Base-by-base conservation (phyloP, 2,888 invertebrate species). In the Aphodius sticticus region DNA sequence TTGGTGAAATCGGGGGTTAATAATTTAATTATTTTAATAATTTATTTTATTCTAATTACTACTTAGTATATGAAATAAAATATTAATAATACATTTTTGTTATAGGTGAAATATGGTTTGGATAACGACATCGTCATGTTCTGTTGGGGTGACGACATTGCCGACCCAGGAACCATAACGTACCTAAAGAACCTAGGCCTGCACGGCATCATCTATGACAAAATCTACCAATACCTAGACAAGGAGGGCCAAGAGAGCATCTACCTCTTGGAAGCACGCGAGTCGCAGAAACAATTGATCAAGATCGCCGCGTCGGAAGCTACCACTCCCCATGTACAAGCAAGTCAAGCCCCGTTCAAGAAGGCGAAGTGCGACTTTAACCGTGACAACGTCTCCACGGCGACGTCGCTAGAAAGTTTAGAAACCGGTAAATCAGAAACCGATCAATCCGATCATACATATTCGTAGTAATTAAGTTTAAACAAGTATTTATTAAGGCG, bases 131-230 rank as follows among this genome's bases (percentile, higher is more conserved):
- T 99, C 78, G 94, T 98, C 6, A 93, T 98, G 82, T 99, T 99
- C 89, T 97, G 97, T 86, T 99, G 99, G 99, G 99, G 99, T 36
- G 98, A 98, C 85, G 97, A 98, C 86, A 97, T 97, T 87, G 97
- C 98, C 85, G 95, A 96, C 88, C 94, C 94, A 83, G 93, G 94
- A 70, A 96, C 95, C 0, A 96, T 98, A 78, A 93, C 94, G 86
- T 93, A 94, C 86, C 92, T 99, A 53, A 98, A 98, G 88, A 92
- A 94, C 82, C 92, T 97, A 85, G 98, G 98, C 1, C 92, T 99
- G 69, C 97, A 99, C 87, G 99, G 97, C 72, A 96, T 99, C 79
- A 99, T 99, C 86, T 99, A 98, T 87, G 99, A 99, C 89, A 96
- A 98, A 89, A 94, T 96, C 84, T 96, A 96, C 85, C 93, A 94